Base-by-base conservation (phyloP, 2,113 vertebrate genomes). In the Pionites leucogaster region DNA sequence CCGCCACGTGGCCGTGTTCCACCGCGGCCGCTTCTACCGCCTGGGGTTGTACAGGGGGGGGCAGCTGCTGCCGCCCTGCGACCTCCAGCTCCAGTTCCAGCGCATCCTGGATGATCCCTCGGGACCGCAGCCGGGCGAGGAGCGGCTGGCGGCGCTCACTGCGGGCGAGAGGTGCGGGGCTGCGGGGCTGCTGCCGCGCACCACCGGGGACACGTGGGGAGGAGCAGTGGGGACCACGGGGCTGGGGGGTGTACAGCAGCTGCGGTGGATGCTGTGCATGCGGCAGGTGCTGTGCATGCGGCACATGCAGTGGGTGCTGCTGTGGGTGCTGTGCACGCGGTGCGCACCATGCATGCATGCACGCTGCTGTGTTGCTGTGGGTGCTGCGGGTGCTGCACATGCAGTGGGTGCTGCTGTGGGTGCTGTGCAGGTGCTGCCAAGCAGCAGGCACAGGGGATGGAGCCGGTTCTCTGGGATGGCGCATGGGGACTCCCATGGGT, bases 1-100 rank as follows among this genome's bases (percentile, higher is more conserved):
- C 92, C 99, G 98, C 68, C 99, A 99, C 53, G 90, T 99, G 96
- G 98, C 98, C 1, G 99, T 99, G 49, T 99, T 99, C 97, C 99
- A 99, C 98, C 97, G 95, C 50, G 99, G 99, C 12, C 98, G 99
- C 24, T 99, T 98, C 94, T 99, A 98, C 97, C 98, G 98, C 83
- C 70, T 99, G 39, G 99, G 99, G 98, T 96, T 99, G 12, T 99
- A 99, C 79, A 97, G 98, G 2, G 98, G 98, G 19, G 98, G 98
- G 35, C 97, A 98, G 28, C 97, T 98, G 80, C 99, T 99, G 62
- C 85, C 92, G 33, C 99, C 99, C 28, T 97, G 98, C 0, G 99
- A 99, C 96, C 98, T 99, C 62, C 98, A 99, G 97, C 91, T 97
- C 82, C 99, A 99, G 95, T 99, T 99, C 97, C 99, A 99, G 97